These are phyloP conservation scores for Megaceryle alcyon DNA, from an alignment of 2,797 vertebrate genomes.

Conservation along the genomic window DNA sequence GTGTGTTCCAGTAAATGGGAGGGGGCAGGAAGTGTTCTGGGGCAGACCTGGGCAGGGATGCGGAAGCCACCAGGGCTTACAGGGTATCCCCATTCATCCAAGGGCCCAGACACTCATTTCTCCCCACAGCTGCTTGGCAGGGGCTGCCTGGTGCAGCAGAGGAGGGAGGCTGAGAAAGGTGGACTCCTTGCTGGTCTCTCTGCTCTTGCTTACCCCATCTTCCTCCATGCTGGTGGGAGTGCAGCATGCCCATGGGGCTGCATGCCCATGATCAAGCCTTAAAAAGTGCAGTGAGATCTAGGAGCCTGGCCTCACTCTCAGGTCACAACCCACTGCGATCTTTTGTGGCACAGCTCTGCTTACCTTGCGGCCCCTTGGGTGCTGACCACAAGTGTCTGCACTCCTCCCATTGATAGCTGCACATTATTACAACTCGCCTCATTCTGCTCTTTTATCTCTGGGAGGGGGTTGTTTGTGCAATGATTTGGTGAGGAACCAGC, in stretches of 20 bases:
- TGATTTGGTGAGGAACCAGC: background rate
- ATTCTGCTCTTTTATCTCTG: background rate
- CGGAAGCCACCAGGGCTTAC: background rate
- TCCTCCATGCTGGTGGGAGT: background rate
- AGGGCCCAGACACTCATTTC: background rate
- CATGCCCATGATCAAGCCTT: background rate
- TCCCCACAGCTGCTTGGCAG: background rate
- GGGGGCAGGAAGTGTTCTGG: background rate
- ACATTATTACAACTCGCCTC: accelerated
- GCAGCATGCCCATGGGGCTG: accelerated
- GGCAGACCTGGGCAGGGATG: background rate
- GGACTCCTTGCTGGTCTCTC: background rate
- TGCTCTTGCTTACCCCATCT: background rate
- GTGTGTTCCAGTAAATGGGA: background rate
- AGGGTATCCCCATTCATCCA: background rate
- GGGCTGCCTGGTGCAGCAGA: background rate
- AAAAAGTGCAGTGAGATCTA: accelerated
- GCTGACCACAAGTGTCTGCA: background rate
- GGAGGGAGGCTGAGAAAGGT: background rate
- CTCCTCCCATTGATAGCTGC: background rate
- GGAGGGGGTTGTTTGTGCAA: background rate
- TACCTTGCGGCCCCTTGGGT: accelerated
- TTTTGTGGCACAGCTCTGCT: background rate
- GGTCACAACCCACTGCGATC: accelerated
- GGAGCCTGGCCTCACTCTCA: background rate